Conservation (phyloP, 2,113 vertebrate genomes). For the Lipophrys pholis region DNA sequence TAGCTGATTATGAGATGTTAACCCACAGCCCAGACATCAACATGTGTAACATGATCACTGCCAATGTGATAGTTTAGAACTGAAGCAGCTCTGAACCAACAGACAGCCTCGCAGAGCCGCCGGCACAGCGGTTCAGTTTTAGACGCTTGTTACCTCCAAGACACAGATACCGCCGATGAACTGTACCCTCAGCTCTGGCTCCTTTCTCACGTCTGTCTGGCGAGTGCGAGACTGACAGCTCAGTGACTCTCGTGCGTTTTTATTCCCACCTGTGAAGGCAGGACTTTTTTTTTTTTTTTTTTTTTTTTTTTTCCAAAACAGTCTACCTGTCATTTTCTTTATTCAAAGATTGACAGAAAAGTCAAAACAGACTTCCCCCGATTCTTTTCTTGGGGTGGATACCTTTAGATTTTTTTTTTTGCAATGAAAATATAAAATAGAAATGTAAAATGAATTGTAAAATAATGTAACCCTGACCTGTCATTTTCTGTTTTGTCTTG, state of each 20-base stretch:
- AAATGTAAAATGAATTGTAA: constrained; percentile 13
- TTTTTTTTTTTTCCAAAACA: background rate
- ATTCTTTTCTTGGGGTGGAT: constrained; percentile 2
- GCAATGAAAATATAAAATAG: background rate
- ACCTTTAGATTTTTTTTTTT: constrained; percentile 9
- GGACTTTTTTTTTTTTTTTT: constrained; percentile 2
- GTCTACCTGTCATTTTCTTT: constrained; percentile 16
- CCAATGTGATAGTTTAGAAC: background rate
- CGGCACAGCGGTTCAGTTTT: background rate
- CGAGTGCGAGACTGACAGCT: constrained; percentile 36
- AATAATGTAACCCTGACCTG: background rate
- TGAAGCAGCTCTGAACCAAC: background rate
- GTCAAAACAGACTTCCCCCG: background rate
- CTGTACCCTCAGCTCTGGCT: constrained; percentile 1
- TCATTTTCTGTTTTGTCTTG: background rate
- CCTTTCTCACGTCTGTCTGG: constrained; percentile 5
- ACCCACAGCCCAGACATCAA: background rate
- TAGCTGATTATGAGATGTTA: background rate
- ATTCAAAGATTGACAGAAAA: constrained; percentile 13
- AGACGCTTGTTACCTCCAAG: background rate
- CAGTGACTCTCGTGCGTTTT: constrained; percentile 19
- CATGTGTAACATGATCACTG: too few species aligned
- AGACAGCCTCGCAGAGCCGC: background rate
- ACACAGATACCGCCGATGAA: background rate
- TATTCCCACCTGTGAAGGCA: constrained; percentile 17